Evolutionary conservation across 2,797 vertebrate genomes (phyloP), one percentile per base, ranked within the genome.

Genomic region (Gymnodraco acuticeps): DNA sequence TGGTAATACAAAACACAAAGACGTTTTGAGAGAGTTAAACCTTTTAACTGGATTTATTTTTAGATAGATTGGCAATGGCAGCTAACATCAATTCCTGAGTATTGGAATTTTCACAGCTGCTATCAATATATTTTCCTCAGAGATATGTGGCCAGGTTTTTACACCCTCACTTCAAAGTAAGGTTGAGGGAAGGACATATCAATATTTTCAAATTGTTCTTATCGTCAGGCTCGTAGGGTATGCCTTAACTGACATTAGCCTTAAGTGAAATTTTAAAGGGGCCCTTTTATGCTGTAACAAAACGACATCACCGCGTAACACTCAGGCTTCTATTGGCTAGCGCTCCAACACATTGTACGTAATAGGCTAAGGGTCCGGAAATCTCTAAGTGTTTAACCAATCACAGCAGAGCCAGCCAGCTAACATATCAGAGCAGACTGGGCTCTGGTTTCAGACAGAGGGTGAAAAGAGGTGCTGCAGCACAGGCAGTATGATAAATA

Each of bases 121-220:
- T 77, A 64, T 71, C 48, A 10, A 46, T 58, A 61, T 27, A 45
- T 62, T 65, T 56, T 50, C 53, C 64, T 41, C 61, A 19, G 23
- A 74, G 46, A 83, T 73, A 41, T 51, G 66, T 63, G 51, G 55
- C 71, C 10, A 47, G 38, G 15, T 67, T 66, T 63, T 75, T 48
- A 20, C 20, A 53, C 51, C 63, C 27, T 51, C n/a, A 17, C 45
- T 50, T 75, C 55, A 82, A 77, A 71, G 64, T 71, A 46, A 85
- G 61, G 69, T 73, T 27, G 61, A 68, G 42, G 60, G 11, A 70
- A 73, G 61, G 16, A 5, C 60, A 65, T 59, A 80, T 85, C 78
- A 85, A 89, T 91, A 90, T 92, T 92, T 89, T 77, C 67, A 76
- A 41, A 64, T 91, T 87, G 86, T 85, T 74, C 80, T 75, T 85